Base-by-base conservation (phyloP, 1,140 invertebrate genomes). In the Onthophagus taurus region DNA sequence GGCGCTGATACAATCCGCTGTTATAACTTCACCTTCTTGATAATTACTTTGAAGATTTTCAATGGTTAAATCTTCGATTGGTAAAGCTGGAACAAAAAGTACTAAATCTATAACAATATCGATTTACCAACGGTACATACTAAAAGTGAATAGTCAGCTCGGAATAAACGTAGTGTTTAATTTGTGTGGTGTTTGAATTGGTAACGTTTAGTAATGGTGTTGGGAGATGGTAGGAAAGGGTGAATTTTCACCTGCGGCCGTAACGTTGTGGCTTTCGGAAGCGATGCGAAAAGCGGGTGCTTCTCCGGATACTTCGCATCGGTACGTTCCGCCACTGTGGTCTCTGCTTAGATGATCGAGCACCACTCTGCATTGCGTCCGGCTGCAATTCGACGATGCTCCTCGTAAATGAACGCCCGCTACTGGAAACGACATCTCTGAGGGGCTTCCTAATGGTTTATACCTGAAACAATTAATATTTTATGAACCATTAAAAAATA, bases 301-400 rank as follows among this genome's bases (percentile, higher is more conserved):
- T 58, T 77, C 76, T 1, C 73, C 76, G 23, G 75, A 77, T n/a
- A 78, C 69, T 60, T 78, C 76, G 48, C 76, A 78, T 42, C 69
- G 72, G 52, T 77, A 78, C 1, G 67, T 64, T 1, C 75, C 76
- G 11, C 51, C 47, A 26, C 50, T 55, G 19, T 57, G 55, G 9
- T 48, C 53, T 16, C 50, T 50, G 9, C 48, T 49, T 18, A 57
- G 34, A 11, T 47, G 23, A 5, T 31, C 42, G 8, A 57, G 34
- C 9, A 37, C 23, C 13, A 57, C 45, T 37, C 43, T 45, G 39
- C 55, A 57, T 20, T 53, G 48, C 14, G 39, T 39, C 6, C 30
- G n/a, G 6, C 47, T 45, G 39, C 55, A 57, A 31, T 55, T 31
- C 6, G 36, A 42, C 14, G 34, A 44, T 20, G 42, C 29, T 18